phyloP scores from a whole-genome alignment of 1,140 invertebrate species.

The Drosophila azteca region DNA sequence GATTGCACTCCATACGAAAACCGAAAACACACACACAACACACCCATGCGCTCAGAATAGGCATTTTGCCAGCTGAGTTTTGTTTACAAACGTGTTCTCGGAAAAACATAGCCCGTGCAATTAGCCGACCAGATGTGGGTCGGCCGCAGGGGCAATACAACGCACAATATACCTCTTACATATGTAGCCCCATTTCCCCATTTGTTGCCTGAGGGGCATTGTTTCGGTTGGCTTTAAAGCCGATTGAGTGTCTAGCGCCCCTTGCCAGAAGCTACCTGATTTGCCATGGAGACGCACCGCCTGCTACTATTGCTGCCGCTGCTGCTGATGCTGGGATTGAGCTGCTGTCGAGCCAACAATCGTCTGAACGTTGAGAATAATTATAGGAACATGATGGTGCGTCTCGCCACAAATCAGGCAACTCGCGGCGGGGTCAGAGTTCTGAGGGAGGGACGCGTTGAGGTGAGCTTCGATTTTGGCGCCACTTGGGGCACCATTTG shows the following conservation, averaged over 20 bases:
- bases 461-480: conserved; percentile 87
- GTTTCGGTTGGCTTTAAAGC: conserved; percentile 59
- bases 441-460: conserved; percentile 68
- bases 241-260: not conserved
- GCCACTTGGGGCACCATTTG: conserved; percentile 92
- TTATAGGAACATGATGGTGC: conserved; percentile 65
- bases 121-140: conserved; percentile 51
- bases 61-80: conserved; percentile 59
- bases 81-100: conserved; percentile 50
- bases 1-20: conserved; percentile 50
- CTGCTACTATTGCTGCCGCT: conserved; percentile 25
- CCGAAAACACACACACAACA: conserved; percentile 42
- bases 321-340: not conserved
- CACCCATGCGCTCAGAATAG: conserved; percentile 43
- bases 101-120: conserved; percentile 1
- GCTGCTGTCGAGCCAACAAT: conserved; percentile 24
- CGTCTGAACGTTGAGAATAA: conserved; percentile 58
- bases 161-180: conserved; percentile 69
- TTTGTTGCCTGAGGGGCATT: conserved; percentile 42
- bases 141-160: conserved; percentile 64
- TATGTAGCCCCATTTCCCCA: conserved; percentile 61
- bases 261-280: conserved; percentile 16
- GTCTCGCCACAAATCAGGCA: conserved; percentile 39
- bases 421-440: not conserved
- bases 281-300: conserved; percentile 37